A percentile compares a stretch with the other conserved stretches of the same genome.
Conservation (phyloP, 2,888 invertebrate genomes). For the Exocentrus adspersus region DNA sequence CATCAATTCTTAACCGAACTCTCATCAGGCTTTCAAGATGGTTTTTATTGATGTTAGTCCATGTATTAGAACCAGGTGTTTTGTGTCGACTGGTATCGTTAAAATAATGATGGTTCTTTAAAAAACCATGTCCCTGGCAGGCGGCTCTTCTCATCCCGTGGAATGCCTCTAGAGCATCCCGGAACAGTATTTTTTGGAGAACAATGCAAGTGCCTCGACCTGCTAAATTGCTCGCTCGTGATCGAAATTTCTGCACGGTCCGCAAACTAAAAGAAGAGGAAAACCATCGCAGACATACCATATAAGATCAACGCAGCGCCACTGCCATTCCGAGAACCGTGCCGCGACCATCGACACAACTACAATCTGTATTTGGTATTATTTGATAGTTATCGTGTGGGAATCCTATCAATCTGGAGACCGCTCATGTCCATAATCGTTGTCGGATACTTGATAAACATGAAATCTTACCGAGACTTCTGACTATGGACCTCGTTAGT, state of each 20-base stretch:
- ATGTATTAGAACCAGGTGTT: no score
- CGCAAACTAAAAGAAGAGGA: conserved; percentile 41
- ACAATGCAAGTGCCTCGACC: conserved; percentile 1
- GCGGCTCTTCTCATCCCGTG: no score
- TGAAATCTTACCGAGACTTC: conserved; percentile 32
- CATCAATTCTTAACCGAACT: no score
- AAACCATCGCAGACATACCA: conserved; percentile 54
- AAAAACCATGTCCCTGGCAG: no score
- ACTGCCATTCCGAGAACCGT: conserved; percentile 53
- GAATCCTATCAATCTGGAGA: conserved; percentile 55
- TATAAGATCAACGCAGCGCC: conserved; percentile 55
- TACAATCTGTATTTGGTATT: conserved; percentile 60
- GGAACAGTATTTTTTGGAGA: conserved; percentile 2
- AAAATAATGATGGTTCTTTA: no score
- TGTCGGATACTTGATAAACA: conserved; percentile 39
- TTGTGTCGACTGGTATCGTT: no score
- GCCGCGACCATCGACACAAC: conserved; percentile 36
- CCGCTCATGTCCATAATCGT: conserved; percentile 42
- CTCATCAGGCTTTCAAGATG: no score
- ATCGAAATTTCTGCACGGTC: conserved; percentile 42
- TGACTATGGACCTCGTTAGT: conserved; percentile 16
- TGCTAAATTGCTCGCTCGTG: conserved; percentile 38
- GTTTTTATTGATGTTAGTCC: no score
- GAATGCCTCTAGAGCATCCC: not conserved
- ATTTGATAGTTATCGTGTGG: conserved; percentile 62